phyloP scores from a whole-genome alignment of 2,888 invertebrate species.

The Tetheella fluctuosa region DNA sequence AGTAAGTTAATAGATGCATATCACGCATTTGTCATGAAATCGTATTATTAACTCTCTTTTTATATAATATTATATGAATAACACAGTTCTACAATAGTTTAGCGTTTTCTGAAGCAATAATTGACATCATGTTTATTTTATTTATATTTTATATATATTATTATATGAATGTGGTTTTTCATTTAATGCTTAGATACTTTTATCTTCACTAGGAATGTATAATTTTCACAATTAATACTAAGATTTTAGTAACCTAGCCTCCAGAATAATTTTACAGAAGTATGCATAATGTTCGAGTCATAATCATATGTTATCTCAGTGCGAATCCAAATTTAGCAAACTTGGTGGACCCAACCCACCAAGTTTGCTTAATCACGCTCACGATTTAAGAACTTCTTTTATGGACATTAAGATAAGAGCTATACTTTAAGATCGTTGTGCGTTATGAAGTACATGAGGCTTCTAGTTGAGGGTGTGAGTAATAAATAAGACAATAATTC shows the following conservation, averaged over 20 bases:
- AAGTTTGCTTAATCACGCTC: no score
- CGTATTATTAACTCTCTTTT: background rate
- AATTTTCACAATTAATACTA: no score
- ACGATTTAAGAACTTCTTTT: background rate
- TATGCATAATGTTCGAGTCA: background rate
- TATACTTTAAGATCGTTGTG: background rate
- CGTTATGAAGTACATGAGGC: background rate
- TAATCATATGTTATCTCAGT: background rate
- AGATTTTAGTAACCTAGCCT: no score
- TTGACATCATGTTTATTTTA: no score
- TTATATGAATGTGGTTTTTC: no score
- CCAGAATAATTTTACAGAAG: background rate
- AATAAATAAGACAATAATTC: conserved; percentile 23
- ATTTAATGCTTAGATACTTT: no score
- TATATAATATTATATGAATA: background rate
- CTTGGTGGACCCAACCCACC: no score
- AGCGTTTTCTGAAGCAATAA: no score
- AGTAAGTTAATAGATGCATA: conserved; percentile 6
- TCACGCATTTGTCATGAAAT: no score
- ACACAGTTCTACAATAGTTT: no score
- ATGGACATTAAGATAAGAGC: conserved; percentile 1
- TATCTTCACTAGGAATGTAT: no score
- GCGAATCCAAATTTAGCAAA: background rate
- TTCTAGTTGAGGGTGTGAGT: background rate
- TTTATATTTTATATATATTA: no score